Evolutionary conservation across 2,888 invertebrate species (phyloP).

Genomic region (Hypselothyrea guttata): DNA sequence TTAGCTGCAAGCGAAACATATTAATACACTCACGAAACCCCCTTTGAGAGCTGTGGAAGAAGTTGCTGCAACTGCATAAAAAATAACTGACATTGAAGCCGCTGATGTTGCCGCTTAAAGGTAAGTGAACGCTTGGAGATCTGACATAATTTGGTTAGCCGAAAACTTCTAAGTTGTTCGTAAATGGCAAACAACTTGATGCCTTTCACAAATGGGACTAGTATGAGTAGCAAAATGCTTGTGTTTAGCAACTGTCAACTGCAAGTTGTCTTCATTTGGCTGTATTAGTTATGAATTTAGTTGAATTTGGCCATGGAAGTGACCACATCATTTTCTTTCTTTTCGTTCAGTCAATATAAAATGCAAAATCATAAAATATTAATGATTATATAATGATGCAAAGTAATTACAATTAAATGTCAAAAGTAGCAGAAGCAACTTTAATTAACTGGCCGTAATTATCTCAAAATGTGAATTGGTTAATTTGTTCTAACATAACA

Average conservation of each 20-base stretch:
- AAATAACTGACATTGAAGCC: conserved; percentile 60
- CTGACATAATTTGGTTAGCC: conserved; percentile 23
- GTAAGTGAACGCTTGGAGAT: conserved; percentile 58
- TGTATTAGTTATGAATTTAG: not conserved
- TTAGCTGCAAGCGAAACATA: conserved; percentile 57
- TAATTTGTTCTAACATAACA: conserved; percentile 50
- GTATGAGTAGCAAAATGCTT: conserved; percentile 13
- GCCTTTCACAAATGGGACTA: conserved; percentile 55
- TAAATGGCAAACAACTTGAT: conserved; percentile 30
- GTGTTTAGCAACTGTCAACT: not conserved
- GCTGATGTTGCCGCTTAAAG: conserved; percentile 69
- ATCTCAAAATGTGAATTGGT: conserved; percentile 21
- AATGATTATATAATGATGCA: conserved; percentile 17
- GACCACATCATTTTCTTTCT: conserved; percentile 6
- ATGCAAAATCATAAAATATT: conserved; percentile 21
- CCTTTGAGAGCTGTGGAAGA: conserved; percentile 53
- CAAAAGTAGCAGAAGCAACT: too few species aligned
- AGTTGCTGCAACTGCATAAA: conserved; percentile 46
- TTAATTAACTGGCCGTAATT: conserved; percentile 29
- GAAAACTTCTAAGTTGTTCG: conserved; percentile 21
- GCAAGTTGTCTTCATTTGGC: not conserved
- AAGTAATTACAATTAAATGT: conserved; percentile 10
- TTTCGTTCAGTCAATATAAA: conserved; percentile 11
- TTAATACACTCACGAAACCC: conserved; percentile 55
- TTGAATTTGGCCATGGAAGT: conserved; percentile 9